These are phyloP conservation scores for Ruditapes philippinarum DNA, from an alignment of 1,140 invertebrate genomes.

Conservation along the genomic window DNA sequence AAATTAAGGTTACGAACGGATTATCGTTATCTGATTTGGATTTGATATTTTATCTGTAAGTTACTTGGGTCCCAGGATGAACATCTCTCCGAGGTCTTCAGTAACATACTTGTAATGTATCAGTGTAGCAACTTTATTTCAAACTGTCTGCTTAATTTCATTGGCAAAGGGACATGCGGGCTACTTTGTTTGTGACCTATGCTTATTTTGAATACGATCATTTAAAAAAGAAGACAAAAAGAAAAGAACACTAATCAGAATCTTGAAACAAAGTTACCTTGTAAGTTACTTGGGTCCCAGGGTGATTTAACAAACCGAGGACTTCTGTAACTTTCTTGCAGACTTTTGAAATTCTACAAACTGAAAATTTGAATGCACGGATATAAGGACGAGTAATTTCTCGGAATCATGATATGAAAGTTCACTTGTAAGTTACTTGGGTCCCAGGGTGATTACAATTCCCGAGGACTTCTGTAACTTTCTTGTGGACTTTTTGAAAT, in stretches of 20 bases:
- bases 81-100: not conserved
- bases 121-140: too few species aligned
- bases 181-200: too few species aligned
- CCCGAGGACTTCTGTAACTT: conserved; percentile 26
- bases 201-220: too few species aligned
- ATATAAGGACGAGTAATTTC: too few species aligned
- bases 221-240: too few species aligned
- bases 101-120: not conserved
- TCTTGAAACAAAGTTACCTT: not conserved
- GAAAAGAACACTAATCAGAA: not conserved
- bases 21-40: too few species aligned
- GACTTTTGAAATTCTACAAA: not conserved
- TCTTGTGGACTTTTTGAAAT: not conserved
- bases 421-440: conserved; percentile 35
- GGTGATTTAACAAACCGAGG: conserved; percentile 19
- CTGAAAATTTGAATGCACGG: not conserved
- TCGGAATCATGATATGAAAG: too few species aligned
- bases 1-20: too few species aligned
- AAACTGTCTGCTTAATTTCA: too few species aligned
- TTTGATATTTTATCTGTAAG: too few species aligned
- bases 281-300: not conserved
- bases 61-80: too few species aligned
- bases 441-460: conserved; percentile 1
- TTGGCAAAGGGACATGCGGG: too few species aligned
- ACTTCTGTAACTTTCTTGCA: conserved; percentile 15